phyloP scores from a whole-genome alignment of 2,888 invertebrate genomes.

The Cosmopolites sordidus region DNA sequence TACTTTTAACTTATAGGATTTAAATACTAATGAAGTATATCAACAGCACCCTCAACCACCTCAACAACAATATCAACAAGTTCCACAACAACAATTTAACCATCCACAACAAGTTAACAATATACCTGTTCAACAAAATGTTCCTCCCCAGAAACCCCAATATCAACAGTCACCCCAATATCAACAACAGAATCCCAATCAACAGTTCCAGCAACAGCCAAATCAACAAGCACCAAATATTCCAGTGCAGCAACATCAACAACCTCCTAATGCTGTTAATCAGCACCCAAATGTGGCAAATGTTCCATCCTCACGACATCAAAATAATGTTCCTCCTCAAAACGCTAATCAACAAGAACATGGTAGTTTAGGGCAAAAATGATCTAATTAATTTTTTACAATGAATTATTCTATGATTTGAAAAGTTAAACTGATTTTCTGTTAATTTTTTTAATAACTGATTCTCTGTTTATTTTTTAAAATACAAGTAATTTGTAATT shows the following conservation, averaged over 20 bases:
- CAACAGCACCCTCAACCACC: slow-evolving; percentile 27
- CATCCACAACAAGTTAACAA: slow-evolving; percentile 8
- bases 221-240: slow-evolving; percentile 6
- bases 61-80: slow-evolving; percentile 10
- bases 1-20: slow-evolving; percentile 16
- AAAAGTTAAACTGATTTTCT: too few relatives aligned
- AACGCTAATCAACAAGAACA: slow-evolving; percentile 4
- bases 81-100: slow-evolving; percentile 11
- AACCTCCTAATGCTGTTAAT: too few relatives aligned
- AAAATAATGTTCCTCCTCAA: too few relatives aligned
- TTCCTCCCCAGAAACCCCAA: slow-evolving; percentile 8
- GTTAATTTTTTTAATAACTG: too few relatives aligned
- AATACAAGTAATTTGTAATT: too few relatives aligned
- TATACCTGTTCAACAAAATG: too few relatives aligned
- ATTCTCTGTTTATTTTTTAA: too few relatives aligned
- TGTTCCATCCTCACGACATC: slow-evolving; percentile 2
- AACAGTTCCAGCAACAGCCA: neutral
- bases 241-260: slow-evolving; percentile 1
- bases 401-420: too few relatives aligned
- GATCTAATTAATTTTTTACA: too few relatives aligned
- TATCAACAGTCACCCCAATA: slow-evolving; percentile 6
- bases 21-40: slow-evolving; percentile 35
- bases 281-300: too few relatives aligned
- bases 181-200: slow-evolving; percentile 11
- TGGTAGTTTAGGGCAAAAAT: too few relatives aligned